Evolutionary conservation across 2,797 vertebrate species (phyloP).

Genomic region (Enteromius anoplus): DNA sequence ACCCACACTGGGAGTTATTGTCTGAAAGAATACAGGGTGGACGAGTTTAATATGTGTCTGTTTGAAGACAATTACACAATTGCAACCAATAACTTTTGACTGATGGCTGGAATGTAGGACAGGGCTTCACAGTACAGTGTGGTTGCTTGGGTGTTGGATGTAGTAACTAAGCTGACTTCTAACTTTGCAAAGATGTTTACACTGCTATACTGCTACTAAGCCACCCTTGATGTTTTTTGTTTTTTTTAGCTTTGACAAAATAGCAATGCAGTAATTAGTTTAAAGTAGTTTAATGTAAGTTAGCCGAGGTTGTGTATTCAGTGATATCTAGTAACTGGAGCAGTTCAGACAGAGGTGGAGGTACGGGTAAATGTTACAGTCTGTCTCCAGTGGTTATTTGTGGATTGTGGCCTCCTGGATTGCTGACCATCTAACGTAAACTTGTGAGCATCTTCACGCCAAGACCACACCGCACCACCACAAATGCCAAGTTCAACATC

Average conservation of each 20-base stretch:
- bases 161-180: too few relatives aligned
- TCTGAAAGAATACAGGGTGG: not conserved
- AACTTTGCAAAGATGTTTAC: too few relatives aligned
- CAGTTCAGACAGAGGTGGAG: slow-evolving; percentile 23
- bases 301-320: not conserved
- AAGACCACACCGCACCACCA: slow-evolving; percentile 20
- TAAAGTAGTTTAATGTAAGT: not conserved
- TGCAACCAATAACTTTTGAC: slow-evolving; percentile 17
- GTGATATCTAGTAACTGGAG: slow-evolving; percentile 4
- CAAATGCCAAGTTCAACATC: slow-evolving; percentile 42
- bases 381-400: slow-evolving; percentile 47
- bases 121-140: not conserved
- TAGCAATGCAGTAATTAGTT: not conserved
- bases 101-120: slow-evolving; percentile 33
- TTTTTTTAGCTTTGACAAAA: not conserved
- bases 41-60: not conserved
- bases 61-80: slow-evolving; percentile 22
- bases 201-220: too few relatives aligned
- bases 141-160: too few relatives aligned
- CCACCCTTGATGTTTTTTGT: too few relatives aligned
- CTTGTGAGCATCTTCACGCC: slow-evolving; percentile 40
- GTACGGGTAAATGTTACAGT: slow-evolving; percentile 8
- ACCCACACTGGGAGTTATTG: not conserved
- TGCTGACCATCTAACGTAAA: slow-evolving; percentile 45
- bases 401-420: slow-evolving; percentile 18